Evolutionary conservation across 2,113 vertebrate species (phyloP), one percentile per base, ranked within the genome.

Genomic region (Hirundichthys speculiger): DNA sequence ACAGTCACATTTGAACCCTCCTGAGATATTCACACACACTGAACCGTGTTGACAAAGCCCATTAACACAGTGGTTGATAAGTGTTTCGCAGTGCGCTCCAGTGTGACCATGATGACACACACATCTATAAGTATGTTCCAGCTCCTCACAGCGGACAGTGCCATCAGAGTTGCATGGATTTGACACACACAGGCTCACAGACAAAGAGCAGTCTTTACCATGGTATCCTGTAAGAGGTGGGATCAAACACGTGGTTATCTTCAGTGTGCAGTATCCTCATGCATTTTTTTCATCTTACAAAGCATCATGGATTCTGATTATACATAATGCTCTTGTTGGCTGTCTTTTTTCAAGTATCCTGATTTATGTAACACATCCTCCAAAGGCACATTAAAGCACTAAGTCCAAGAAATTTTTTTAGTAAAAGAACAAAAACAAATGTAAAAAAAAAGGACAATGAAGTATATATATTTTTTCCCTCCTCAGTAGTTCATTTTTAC

Each of bases 11-110:
- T 56, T 72, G 75, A 93, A 91, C 47, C 91, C 90, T 81, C 65
- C 38, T 25, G 86, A 80, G 66, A 90, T 52, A 83, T 86, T 77
- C 27, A 51, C 82, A 69, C 84, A 91, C 40, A 61, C 55, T 84
- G 86, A 93, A 80, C 79, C 83, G 8, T 90, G 85, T 73, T 89
- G 88, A 92, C 92, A 93, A 88, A 93, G 79, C 60, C 87, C 87
- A 53, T 84, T 78, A 15, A 88, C 64, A 66, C 81, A 92, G 66
- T 78, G 91, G 75, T 88, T 89, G 86, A 88, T 77, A 39, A 81
- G 84, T 63, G 89, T 90, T 90, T 90, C 66, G 56, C 91, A 92
- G 72, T 60, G 73, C 4, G 46, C 30, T 12, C 91, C 86, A 10
- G 81, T 82, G 75, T 86, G 90, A 64, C 90, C 89, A 51, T 68